phyloP scores from a whole-genome alignment of 2,797 vertebrate species.

The Falco rusticolus region DNA sequence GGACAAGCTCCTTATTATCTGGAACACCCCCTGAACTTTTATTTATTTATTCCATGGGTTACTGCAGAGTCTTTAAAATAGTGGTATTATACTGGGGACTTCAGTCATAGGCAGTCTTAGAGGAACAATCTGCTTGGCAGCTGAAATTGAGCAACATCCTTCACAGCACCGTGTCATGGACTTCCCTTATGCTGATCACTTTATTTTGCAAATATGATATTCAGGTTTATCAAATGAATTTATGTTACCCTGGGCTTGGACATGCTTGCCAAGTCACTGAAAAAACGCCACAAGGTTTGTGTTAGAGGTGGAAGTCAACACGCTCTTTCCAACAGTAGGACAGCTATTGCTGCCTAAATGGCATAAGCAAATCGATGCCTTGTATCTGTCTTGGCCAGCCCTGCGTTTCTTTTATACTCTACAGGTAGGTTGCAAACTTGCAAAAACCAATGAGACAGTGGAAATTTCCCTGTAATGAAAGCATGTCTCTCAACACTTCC shows the following conservation, averaged over 20 bases:
- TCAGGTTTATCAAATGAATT: not conserved
- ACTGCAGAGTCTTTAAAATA: conserved; percentile 4
- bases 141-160: not conserved
- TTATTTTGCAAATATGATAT: not conserved
- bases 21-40: not conserved
- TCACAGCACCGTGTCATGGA: not conserved
- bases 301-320: not conserved
- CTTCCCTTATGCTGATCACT: not conserved
- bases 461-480: conserved; percentile 45
- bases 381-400: not conserved
- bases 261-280: not conserved
- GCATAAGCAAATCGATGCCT: not conserved
- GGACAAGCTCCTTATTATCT: not conserved
- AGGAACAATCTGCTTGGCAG: not conserved
- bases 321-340: not conserved
- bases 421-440: conserved; percentile 11
- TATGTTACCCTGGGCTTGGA: not conserved
- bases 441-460: conserved; percentile 16
- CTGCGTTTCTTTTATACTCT: not conserved
- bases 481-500: not conserved
- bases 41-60: not conserved
- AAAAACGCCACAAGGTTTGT: not conserved
- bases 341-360: not conserved
- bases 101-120: not conserved
- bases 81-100: not conserved